Evolutionary conservation across 1,140 invertebrate genomes (phyloP), one percentile per base, ranked within the genome.

Genomic region (Bombyx mandarina): DNA sequence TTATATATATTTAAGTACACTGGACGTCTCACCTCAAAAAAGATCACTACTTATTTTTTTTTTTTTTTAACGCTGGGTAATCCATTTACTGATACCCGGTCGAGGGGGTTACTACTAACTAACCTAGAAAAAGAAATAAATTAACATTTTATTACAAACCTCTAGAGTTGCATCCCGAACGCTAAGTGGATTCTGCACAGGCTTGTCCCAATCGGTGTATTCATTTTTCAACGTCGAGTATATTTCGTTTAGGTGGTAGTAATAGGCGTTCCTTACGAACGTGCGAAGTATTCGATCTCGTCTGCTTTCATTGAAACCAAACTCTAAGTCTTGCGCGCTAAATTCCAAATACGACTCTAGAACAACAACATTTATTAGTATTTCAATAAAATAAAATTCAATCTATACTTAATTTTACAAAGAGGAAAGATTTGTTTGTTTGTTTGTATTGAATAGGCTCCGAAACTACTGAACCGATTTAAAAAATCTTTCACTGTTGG

Each of bases 201-300:
- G 91, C 67, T 93, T 91, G 76, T 96, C 95, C 96, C 96, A 97
- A 79, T 97, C 95, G 50, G 95, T 97, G 85, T 97, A 97, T 79
- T 97, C 96, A 79, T 97, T 97, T 83, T 95, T 94, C 54, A 97
- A 89, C 43, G 95, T 95, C 18, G 95, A 95, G 88, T 94, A 96
- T 70, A 96, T 97, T 85, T 96, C 95, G 84, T 96, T 96, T 56
- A 96, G 89, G 88, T 97, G 95, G 83, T 94, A 97, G 69, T 93
- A 93, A 82, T 96, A 97, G 47, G 94, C 93, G 81, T 97, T 97
- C 46, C 95, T 90, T 50, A 97, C 95, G 85, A 95, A 96, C 9
- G 95, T 97, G 58, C 95, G 90, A 66, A 97, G 89, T 65, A 97
- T 95, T 50, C 94, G 90, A 83, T 97, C 95, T 53, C 95, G 89